These are phyloP conservation scores for Erythrolamprus reginae DNA, from an alignment of 2,113 vertebrate genomes.

Conservation along the genomic window DNA sequence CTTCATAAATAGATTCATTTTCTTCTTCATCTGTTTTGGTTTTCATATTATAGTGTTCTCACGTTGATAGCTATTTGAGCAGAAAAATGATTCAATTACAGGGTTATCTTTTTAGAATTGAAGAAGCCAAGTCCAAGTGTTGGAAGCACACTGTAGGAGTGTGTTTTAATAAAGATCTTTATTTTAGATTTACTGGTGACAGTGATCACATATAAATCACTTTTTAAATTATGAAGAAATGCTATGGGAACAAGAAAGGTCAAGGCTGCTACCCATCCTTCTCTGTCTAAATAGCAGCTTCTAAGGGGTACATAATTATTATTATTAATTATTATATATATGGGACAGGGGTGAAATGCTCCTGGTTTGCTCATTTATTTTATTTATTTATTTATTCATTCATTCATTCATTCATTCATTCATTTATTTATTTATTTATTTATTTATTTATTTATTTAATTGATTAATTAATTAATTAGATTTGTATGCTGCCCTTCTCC, in stretches of 20 bases:
- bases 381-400: too few relatives aligned
- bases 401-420: too few relatives aligned
- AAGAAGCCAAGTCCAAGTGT: not conserved
- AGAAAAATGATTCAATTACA: not conserved
- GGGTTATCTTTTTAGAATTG: not conserved
- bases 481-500: too few relatives aligned
- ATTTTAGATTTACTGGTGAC: not conserved
- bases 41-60: not conserved
- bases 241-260: not conserved
- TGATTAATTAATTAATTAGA: too few relatives aligned
- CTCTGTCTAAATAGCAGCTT: not conserved
- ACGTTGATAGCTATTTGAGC: not conserved
- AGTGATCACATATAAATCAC: not conserved
- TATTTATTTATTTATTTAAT: too few relatives aligned
- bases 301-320: not conserved
- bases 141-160: not conserved
- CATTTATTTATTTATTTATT: too few relatives aligned
- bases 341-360: too few relatives aligned
- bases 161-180: not conserved
- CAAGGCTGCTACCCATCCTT: not conserved
- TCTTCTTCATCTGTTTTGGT: not conserved
- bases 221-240: not conserved
- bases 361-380: too few relatives aligned
- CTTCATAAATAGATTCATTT: not conserved
- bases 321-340: too few relatives aligned